Conservation (phyloP, 2,888 invertebrate genomes). For the Watsonalla binaria region DNA sequence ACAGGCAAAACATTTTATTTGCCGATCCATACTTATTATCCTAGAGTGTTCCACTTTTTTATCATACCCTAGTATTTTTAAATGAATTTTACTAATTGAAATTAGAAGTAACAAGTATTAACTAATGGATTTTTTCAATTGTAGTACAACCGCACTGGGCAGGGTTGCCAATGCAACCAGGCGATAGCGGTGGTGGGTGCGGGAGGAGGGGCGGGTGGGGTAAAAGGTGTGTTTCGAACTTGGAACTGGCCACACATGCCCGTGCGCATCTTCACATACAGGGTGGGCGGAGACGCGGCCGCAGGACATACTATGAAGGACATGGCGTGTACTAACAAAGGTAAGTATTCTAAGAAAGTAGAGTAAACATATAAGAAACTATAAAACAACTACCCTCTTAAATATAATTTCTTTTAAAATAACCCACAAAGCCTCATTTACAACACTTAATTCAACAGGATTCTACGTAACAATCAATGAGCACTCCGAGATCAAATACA, state of each 20-base stretch:
- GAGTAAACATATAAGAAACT: not conserved
- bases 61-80: too few species aligned
- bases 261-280: slow-evolving; percentile 96
- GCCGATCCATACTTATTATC: too few species aligned
- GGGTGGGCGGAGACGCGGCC: slow-evolving; percentile 95
- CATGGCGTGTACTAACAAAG: slow-evolving; percentile 99
- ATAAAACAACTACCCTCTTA: not conserved
- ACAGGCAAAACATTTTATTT: too few species aligned
- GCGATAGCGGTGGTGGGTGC: slow-evolving; percentile 99
- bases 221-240: slow-evolving; percentile 80
- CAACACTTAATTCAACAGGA: slow-evolving; percentile 70
- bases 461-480: slow-evolving; percentile 94
- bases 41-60: too few species aligned
- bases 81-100: too few species aligned
- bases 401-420: too few species aligned
- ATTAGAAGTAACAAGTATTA: not conserved
- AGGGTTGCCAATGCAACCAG: slow-evolving; percentile 97
- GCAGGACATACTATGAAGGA: slow-evolving; percentile 91
- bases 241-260: slow-evolving; percentile 97
- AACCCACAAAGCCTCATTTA: too few species aligned
- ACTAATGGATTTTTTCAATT: slow-evolving; percentile 2
- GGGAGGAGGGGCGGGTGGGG: slow-evolving; percentile 89
- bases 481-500: slow-evolving; percentile 91
- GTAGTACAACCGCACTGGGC: slow-evolving; percentile 89
- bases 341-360: slow-evolving; percentile 55